Percentiles rank a stretch among this genome's conserved stretches.
phyloP scores from a whole-genome alignment of 2,888 invertebrate genomes.

The Priocnemis perturbator region DNA sequence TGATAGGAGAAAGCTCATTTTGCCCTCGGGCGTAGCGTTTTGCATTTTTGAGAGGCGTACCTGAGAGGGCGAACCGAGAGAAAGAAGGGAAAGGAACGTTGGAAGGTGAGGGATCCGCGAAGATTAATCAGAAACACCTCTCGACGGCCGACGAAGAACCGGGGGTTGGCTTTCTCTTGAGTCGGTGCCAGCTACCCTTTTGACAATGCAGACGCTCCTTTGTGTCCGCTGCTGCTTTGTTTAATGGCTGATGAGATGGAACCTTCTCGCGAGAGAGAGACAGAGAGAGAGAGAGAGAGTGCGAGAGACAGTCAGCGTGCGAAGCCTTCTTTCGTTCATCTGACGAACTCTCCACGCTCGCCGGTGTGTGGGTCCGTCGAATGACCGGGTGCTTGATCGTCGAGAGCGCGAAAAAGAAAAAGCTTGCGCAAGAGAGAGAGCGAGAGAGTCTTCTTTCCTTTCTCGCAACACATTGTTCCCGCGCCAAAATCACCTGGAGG shows the following conservation, averaged over 20 bases:
- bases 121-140: conserved; percentile 71
- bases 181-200: conserved; percentile 52
- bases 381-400: conserved; percentile 38
- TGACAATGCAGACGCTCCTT: conserved; percentile 67
- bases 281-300: too few relatives aligned
- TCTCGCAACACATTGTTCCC: conserved; percentile 24
- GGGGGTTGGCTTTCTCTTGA: conserved; percentile 42
- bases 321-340: conserved; percentile 33
- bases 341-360: background rate
- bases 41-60: conserved; percentile 56
- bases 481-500: conserved; percentile 23
- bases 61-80: conserved; percentile 19
- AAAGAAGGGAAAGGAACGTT: conserved; percentile 23
- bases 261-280: conserved; percentile 54
- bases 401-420: background rate
- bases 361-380: conserved; percentile 22
- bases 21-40: conserved; percentile 30
- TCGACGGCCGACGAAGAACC: conserved; percentile 47
- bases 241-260: conserved; percentile 73
- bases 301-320: conserved; percentile 7
- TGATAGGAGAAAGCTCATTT: background rate
- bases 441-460: conserved; percentile 1
- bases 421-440: background rate
- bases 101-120: conserved; percentile 43
- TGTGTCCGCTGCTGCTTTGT: conserved; percentile 68